phyloP scores from a whole-genome alignment of 2,113 vertebrate species.

The Acinonyx jubatus region DNA sequence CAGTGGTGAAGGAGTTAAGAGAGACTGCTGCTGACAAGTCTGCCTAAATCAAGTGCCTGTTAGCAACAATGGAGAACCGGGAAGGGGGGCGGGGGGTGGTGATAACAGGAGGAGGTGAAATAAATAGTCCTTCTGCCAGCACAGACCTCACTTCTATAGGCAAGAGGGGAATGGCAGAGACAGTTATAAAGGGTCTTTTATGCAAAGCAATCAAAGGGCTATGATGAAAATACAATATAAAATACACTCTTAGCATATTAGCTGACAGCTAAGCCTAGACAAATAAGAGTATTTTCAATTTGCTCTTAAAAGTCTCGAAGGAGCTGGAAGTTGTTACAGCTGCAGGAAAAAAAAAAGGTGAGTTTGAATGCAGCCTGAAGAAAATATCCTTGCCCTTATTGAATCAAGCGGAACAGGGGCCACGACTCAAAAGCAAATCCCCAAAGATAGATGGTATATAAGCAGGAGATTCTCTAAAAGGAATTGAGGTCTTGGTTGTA shows the following conservation, averaged over 20 bases:
- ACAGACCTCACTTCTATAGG: slow-evolving; percentile 48
- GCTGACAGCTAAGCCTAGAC: slow-evolving; percentile 56
- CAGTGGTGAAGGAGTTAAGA: slow-evolving; percentile 58
- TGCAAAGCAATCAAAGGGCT: slow-evolving; percentile 60
- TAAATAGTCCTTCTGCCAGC: slow-evolving; percentile 13
- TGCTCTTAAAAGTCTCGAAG: slow-evolving; percentile 65
- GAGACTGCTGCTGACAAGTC: background rate
- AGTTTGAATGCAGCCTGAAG: slow-evolving; percentile 58
- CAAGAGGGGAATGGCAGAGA: slow-evolving; percentile 57
- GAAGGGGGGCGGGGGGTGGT: background rate
- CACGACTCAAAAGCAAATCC: slow-evolving; percentile 33
- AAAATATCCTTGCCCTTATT: slow-evolving; percentile 69
- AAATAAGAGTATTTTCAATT: slow-evolving; percentile 76
- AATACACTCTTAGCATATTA: slow-evolving; percentile 63
- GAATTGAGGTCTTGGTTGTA: background rate
- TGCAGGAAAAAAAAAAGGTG: slow-evolving; percentile 61
- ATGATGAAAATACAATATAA: slow-evolving; percentile 74
- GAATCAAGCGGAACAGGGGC: slow-evolving; percentile 48
- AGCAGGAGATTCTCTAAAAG: slow-evolving; percentile 10
- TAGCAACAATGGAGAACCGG: background rate
- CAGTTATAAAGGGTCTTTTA: slow-evolving; percentile 62
- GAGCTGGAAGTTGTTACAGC: slow-evolving; percentile 63
- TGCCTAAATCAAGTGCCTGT: slow-evolving; percentile 44
- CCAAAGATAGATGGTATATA: slow-evolving; percentile 58
- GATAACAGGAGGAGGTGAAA: background rate